Evolutionary conservation across 2,888 invertebrate species (phyloP).

Genomic region (Dione vanillae): DNA sequence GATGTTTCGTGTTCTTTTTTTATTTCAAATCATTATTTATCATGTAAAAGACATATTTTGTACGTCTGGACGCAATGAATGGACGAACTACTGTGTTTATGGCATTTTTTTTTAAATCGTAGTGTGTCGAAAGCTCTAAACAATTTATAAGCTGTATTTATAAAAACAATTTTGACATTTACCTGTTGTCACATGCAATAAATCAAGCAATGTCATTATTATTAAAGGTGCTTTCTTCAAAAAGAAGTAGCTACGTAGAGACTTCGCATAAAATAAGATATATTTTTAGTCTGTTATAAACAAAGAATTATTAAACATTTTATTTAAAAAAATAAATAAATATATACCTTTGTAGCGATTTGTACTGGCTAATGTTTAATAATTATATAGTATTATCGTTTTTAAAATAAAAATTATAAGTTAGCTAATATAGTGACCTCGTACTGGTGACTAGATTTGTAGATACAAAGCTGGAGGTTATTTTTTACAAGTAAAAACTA

Average conservation of each 20-base stretch:
- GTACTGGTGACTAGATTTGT: background rate
- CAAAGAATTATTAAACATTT: background rate
- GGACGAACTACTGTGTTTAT: background rate
- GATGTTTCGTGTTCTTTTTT: conserved; percentile 4
- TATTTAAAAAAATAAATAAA: background rate
- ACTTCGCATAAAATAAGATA: background rate
- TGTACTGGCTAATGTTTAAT: background rate
- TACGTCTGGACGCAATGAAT: conserved; percentile 7
- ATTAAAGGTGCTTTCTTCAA: background rate
- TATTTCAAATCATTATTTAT: conserved; percentile 1
- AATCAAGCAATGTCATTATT: background rate
- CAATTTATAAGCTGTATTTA: conserved; percentile 14
- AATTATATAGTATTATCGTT: conserved; percentile 5
- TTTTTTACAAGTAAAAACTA: conserved; percentile 12
- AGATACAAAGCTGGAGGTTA: conserved; percentile 5
- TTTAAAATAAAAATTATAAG: conserved; percentile 4
- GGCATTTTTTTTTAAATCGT: background rate
- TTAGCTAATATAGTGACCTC: conserved; percentile 15
- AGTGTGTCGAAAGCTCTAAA: conserved; percentile 18
- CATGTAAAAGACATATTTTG: conserved; percentile 5
- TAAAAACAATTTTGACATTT: conserved; percentile 11
- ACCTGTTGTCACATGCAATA: background rate
- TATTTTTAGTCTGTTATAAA: background rate
- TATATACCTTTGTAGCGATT: background rate
- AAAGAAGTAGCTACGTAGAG: background rate